These are phyloP conservation scores for Lynx canadensis DNA, from an alignment of 2,113 vertebrate genomes.

Conservation along the genomic window DNA sequence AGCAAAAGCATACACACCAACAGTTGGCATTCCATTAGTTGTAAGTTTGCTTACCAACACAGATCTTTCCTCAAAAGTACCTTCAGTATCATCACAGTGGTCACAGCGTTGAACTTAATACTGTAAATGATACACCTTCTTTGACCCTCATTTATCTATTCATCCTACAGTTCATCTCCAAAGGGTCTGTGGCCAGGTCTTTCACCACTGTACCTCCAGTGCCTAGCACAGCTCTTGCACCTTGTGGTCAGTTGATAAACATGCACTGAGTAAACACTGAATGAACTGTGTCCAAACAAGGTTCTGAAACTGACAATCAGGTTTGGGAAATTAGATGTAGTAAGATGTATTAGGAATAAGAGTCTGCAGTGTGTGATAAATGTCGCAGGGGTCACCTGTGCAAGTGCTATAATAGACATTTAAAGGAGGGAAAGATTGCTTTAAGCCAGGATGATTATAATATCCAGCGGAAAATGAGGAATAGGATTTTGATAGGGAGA, in stretches of 20 bases:
- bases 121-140: neutral
- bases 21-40: neutral
- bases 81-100: neutral
- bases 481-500: conserved; percentile 9
- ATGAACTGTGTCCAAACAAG: neutral
- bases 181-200: neutral
- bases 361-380: neutral
- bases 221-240: neutral
- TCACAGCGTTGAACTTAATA: neutral
- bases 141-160: neutral
- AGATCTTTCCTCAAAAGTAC: neutral
- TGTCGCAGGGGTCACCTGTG: neutral
- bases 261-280: neutral
- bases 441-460: conserved; percentile 36
- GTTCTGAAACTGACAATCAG: neutral
- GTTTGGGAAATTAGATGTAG: conserved; percentile 22
- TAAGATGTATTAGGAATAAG: neutral
- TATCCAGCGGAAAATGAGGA: conserved; percentile 44
- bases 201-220: neutral
- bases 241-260: neutral
- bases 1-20: neutral
- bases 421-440: neutral
- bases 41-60: conserved; percentile 21
- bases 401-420: conserved; percentile 18
- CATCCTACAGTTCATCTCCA: neutral